phyloP scores from a whole-genome alignment of 1,140 invertebrate species.

The Nasonia vitripennis region DNA sequence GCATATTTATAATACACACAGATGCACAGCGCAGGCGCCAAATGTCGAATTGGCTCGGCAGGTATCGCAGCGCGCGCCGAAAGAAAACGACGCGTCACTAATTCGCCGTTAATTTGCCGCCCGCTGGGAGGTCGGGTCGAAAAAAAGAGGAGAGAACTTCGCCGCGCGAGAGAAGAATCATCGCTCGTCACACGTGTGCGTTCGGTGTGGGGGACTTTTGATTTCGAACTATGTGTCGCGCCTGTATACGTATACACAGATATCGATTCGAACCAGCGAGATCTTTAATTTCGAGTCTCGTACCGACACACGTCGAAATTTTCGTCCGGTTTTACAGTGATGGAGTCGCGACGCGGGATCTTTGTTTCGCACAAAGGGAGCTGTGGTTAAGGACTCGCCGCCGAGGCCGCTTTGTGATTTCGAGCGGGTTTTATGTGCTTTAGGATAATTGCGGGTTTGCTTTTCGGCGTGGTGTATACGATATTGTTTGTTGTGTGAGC shows the following conservation, averaged over 20 bases:
- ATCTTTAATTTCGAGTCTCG: conserved; percentile 35
- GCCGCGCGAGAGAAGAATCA: background rate
- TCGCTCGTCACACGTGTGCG: background rate
- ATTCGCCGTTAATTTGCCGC: conserved; percentile 46
- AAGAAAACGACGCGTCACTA: conserved; percentile 46
- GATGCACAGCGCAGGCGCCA: background rate
- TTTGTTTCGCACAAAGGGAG: conserved; percentile 4
- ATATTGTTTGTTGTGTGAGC: background rate
- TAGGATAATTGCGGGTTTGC: conserved; percentile 26
- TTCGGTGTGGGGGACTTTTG: background rate
- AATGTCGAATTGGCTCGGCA: background rate
- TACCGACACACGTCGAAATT: background rate
- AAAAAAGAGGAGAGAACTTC: background rate
- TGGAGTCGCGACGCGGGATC: background rate
- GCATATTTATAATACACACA: background rate
- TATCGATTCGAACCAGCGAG: background rate
- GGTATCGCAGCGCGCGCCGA: background rate
- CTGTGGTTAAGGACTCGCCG: background rate
- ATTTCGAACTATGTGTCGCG: background rate
- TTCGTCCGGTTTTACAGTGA: background rate
- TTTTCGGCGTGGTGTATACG: background rate
- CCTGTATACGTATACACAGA: background rate
- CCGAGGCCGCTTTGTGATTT: conserved; percentile 32
- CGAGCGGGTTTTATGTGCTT: conserved; percentile 26
- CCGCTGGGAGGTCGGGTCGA: conserved; percentile 43